Evolutionary conservation across 2,113 vertebrate species (phyloP), one percentile per base, ranked within the genome.

Genomic region (Tragelaphus buxtoni): DNA sequence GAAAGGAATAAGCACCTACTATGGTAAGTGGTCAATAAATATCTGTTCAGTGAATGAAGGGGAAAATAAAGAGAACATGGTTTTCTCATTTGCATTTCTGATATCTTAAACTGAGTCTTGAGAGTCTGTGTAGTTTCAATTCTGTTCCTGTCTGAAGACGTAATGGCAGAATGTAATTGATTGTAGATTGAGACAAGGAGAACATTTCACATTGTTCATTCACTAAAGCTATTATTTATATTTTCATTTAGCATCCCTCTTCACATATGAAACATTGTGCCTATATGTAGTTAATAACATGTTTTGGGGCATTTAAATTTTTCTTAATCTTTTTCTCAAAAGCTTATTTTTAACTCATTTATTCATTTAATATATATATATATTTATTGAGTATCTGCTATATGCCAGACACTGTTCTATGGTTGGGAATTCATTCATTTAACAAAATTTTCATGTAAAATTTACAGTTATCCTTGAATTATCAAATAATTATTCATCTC

Each of bases 51-150:
- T 83, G n/a, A 94, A 35, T 86, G 65, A 93, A 93, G 24, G 28
- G 28, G 28, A 53, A 74, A 85, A 72, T 63, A 55, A 86, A 61
- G 45, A 51, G 72, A n/a, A 60, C 2, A 32, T 92, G 55, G 8
- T 39, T 89, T 96, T 96, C 28, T 96, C 22, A 58, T 88, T 86
- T 96, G 42, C n/a, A 90, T 92, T 97, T 96, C 39, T 88, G 12
- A 16, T 56, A 81, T 83, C 69, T 96, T 95, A 53, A 77, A 58
- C 74, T 82, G 47, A 85, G 32, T 82, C 45, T 53, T 69, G 35
- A 95, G 51, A 87, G 9, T 85, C 35, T n/a, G 2, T 18, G 3
- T 69, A 30, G 63, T 84, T 91, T 74, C 58, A 91, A 24, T 87
- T 88, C 87, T 76, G 39, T 39, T 49, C 13, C 35, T 45, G 9